These are phyloP conservation scores for Cochlearius cochlearius DNA, from an alignment of 2,113 vertebrate species.

Conservation along the genomic window DNA sequence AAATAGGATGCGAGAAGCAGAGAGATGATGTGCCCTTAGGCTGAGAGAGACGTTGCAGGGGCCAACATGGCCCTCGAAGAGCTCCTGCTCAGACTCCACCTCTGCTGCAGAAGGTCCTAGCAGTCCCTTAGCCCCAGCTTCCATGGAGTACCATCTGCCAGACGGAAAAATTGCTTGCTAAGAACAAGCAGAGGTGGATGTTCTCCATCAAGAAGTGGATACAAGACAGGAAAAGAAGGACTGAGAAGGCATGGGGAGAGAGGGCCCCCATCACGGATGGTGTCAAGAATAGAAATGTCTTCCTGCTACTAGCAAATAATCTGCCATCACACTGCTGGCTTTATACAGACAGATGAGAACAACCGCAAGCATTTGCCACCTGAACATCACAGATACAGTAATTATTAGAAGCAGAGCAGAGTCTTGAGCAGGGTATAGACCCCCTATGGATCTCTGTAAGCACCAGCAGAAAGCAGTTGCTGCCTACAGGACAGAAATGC, in stretches of 20 bases:
- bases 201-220: neutral
- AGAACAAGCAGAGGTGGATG: neutral
- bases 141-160: neutral
- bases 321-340: neutral
- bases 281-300: neutral
- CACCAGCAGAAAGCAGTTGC: slow-evolving; percentile 7
- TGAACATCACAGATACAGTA: neutral
- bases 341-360: neutral
- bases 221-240: neutral
- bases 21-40: slow-evolving; percentile 4
- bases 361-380: neutral
- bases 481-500: slow-evolving; percentile 22
- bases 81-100: neutral
- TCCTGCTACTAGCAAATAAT: neutral
- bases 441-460: neutral
- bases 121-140: neutral
- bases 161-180: neutral
- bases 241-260: neutral
- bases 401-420: neutral
- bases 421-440: neutral
- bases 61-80: neutral
- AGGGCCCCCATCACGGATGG: neutral
- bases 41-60: neutral
- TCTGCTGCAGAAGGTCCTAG: neutral
- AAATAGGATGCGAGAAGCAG: neutral